phyloP scores from a whole-genome alignment of 1,140 invertebrate species.

The Sycophila sp. region DNA sequence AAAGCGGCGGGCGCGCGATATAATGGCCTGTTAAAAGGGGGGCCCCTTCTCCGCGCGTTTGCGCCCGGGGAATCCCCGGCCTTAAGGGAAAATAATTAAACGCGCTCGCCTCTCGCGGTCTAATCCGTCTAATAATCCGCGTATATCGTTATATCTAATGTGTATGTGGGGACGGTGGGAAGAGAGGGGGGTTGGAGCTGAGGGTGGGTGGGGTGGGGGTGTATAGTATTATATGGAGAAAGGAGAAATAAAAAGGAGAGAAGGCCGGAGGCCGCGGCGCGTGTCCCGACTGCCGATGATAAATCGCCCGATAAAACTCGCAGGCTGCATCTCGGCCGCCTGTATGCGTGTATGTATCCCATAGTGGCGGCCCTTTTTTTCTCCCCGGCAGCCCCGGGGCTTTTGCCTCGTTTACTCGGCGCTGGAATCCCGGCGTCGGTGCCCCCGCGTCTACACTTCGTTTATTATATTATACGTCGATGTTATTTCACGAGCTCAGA shows the following conservation, averaged over 20 bases:
- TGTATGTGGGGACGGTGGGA: background rate
- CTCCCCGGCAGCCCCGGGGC: too few species aligned
- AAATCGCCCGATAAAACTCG: background rate
- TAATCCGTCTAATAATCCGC: slow-evolving; percentile 38
- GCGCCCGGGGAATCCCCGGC: slow-evolving; percentile 41
- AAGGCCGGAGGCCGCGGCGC: slow-evolving; percentile 2
- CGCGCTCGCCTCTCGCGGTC: slow-evolving; percentile 27
- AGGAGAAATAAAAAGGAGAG: background rate
- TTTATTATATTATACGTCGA: too few species aligned
- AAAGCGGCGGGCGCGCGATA: slow-evolving; percentile 36
- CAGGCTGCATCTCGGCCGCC: background rate
- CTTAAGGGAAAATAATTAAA: slow-evolving; percentile 49
- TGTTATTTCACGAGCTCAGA: too few species aligned
- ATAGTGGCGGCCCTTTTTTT: too few species aligned
- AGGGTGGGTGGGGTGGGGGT: background rate
- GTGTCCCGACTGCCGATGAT: slow-evolving; percentile 18
- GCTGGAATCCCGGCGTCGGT: too few species aligned
- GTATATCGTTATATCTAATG: slow-evolving; percentile 36
- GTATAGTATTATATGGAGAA: too few species aligned
- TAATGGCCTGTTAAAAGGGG: slow-evolving; percentile 54
- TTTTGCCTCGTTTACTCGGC: too few species aligned
- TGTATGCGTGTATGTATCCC: too few species aligned
- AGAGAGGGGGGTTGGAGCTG: too few species aligned
- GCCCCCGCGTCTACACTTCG: too few species aligned
- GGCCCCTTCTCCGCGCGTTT: slow-evolving; percentile 34